phyloP scores from a whole-genome alignment of 1,140 invertebrate species.

The Campoletis sonorensis region DNA sequence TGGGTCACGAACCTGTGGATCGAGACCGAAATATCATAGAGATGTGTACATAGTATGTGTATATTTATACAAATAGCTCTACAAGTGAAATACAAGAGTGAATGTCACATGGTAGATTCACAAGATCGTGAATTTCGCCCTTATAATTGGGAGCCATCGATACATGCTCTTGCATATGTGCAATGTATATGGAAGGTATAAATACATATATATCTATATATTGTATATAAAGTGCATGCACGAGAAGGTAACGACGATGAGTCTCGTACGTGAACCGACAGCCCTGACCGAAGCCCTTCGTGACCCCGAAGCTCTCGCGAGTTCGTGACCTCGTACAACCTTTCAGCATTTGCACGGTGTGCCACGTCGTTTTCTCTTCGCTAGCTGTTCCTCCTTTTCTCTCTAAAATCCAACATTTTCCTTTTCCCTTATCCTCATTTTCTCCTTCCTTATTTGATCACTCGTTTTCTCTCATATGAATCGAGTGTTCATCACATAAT shows the following conservation, averaged over 20 bases:
- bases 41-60: too few species aligned
- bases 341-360: neutral
- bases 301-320: slow-evolving; percentile 34
- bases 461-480: neutral
- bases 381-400: neutral
- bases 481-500: neutral
- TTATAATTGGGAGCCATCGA: too few species aligned
- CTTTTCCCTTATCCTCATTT: neutral
- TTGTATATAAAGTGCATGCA: neutral
- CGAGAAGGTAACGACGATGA: neutral
- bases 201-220: too few species aligned
- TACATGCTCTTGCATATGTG: too few species aligned
- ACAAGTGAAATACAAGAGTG: too few species aligned
- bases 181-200: too few species aligned
- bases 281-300: slow-evolving; percentile 36
- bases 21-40: too few species aligned
- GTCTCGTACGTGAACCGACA: slow-evolving; percentile 28
- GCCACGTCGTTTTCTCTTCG: neutral
- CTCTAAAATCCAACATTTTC: neutral
- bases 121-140: too few species aligned
- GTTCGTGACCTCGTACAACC: slow-evolving; percentile 34
- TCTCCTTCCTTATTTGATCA: neutral
- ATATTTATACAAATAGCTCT: too few species aligned
- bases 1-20: too few species aligned
- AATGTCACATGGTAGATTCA: too few species aligned